Conservation (phyloP, 1,140 invertebrate species). For the Philopotamus ludificatus region DNA sequence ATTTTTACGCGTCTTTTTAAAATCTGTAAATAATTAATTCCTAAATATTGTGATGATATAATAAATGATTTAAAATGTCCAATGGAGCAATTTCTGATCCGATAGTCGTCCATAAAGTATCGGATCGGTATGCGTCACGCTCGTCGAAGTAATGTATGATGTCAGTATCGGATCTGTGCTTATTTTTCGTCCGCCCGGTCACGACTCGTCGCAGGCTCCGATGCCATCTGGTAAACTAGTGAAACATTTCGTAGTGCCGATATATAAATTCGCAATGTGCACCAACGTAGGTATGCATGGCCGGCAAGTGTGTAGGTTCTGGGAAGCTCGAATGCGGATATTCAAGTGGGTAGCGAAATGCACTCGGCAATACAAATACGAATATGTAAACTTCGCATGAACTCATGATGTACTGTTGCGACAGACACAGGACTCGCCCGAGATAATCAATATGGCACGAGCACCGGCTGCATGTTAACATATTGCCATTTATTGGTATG, state of each 20-base stretch:
- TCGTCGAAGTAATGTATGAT: background rate
- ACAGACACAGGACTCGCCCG: too few species aligned
- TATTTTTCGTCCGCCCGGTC: background rate
- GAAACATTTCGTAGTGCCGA: constrained; percentile 2
- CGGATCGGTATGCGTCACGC: constrained; percentile 12
- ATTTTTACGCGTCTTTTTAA: background rate
- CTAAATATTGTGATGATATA: background rate
- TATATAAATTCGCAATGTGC: constrained; percentile 17
- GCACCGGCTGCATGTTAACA: too few species aligned
- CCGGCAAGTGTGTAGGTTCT: background rate
- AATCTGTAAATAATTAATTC: background rate
- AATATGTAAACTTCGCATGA: constrained; percentile 18
- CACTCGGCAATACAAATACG: constrained; percentile 16
- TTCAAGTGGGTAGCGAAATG: constrained; percentile 17
- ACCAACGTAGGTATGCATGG: background rate
- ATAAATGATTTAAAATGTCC: too few species aligned
- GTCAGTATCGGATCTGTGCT: constrained; percentile 16
- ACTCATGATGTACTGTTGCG: too few species aligned
- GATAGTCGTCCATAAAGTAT: background rate
- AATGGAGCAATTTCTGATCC: too few species aligned
- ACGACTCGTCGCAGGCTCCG: constrained; percentile 16
- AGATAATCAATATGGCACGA: too few species aligned
- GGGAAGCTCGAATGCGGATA: constrained; percentile 11
- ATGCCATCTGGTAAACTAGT: constrained; percentile 15
- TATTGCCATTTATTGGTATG: too few species aligned